Base-by-base conservation (phyloP, 2,888 invertebrate genomes). In the Euproctis similis region DNA sequence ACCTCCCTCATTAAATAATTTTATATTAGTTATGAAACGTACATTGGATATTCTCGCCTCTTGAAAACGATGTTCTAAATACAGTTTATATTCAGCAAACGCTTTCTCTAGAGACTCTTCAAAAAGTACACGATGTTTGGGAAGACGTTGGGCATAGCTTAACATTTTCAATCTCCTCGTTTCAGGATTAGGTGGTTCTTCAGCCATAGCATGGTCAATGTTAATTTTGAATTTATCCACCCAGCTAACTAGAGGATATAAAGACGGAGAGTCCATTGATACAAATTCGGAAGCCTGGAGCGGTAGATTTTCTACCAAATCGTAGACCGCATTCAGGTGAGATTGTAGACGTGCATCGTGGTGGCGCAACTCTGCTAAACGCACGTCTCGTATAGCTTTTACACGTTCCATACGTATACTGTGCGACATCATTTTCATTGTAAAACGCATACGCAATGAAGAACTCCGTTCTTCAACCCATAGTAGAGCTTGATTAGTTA, bases 31-130 rank as follows among this genome's bases (percentile, higher is more conserved):
- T 35, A 75, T 43, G 27, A 71, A 73, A 6, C 65, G 54, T n/a
- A 73, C 52, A 37, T 76, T 80, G 0, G 77, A 62, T 18, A 76
- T 62, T n/a, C 77, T 60, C 6, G 58, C 75, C 20, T 63, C 61
- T 39, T 81, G 80, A 24, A 77, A 39, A n/a, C 60, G 49, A 11
- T 62, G 40, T 13, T 68, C 58, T 0, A 71, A 26, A n/a, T 51
- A 34, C 12, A 34, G 51, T 31, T 66, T 75, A 34, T 46, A 64
- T 1, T 46, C 37, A 3, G 45, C 52, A 8, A 70, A 29, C 1
- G 57, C 61, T 4, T 21, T 24, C 22, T 64, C 46, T 11, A 80
- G 46, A 8, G 78, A 80, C 2, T 66, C 62, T 24, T 69, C 65
- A 45, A 69, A 81, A 3, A 59, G 39, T 8, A 37, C 32, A 2